Base-by-base conservation (phyloP, 2,113 vertebrate genomes). In the Caretta caretta region DNA sequence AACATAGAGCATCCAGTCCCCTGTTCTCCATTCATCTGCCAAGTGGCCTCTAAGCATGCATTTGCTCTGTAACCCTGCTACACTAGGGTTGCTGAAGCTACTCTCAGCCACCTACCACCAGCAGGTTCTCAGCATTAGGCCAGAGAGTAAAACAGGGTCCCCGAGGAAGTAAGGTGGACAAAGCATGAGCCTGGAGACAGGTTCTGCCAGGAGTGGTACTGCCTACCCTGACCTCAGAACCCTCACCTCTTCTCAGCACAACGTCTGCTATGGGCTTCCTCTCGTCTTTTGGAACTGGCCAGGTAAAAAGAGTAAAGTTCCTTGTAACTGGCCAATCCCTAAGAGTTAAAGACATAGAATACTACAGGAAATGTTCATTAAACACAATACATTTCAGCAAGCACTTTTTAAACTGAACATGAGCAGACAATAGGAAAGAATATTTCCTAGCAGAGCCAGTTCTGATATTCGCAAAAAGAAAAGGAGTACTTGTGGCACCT, bases 221-320 rank as follows among this genome's bases (percentile, higher is more conserved):
- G 0, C n/a, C 72, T 96, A 62, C 69, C 85, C 85, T 84, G 86
- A 48, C 79, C 62, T 91, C 76, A 56, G 6, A 56, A 1, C 78
- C 65, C 90, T 69, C 29, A 8, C 3, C 17, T 72, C 20, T 75
- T 38, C 25, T 27, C 46, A 80, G 35, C 49, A 11, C 79, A 51
- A 51, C 27, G 7, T 35, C 79, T n/a, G 25, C 35, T 53, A 6
- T 16, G 50, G 78, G 48, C 78, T 80, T 50, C 31, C 57, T 88
- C 94, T 93, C 79, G 56, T 85, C 84, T 79, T 81, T 90, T 53
- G 38, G 59, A 65, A 54, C 84, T 83, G 57, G 22, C n/a, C 27
- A 76, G 1, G 48, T 51, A 59, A 53, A 86, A 59, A 82, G 48
- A 92, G 14, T 42, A 5, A 3, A 51, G 20, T 48, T 57, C 31